Evolutionary conservation across 1,140 invertebrate genomes (phyloP).

Genomic region (Saccostrea glomerata): DNA sequence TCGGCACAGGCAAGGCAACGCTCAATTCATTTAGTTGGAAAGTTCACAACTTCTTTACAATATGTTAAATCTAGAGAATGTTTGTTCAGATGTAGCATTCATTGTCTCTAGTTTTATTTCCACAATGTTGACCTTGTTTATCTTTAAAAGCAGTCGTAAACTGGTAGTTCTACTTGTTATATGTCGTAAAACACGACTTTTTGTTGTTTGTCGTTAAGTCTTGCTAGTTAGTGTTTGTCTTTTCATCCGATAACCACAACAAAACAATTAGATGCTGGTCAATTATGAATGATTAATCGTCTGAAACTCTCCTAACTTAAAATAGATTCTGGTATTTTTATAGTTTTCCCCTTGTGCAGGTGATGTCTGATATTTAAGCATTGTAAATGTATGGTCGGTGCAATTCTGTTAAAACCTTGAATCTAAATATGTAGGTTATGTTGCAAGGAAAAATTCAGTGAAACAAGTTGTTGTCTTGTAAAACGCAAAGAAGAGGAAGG

Average conservation of each 20-base stretch:
- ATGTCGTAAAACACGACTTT: conserved; percentile 2
- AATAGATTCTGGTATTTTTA: not conserved
- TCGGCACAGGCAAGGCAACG: no score
- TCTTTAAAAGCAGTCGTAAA: not conserved
- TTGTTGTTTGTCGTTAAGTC: not conserved
- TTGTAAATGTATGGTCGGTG: not conserved
- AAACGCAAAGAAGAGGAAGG: conserved; percentile 1
- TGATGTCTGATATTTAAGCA: not conserved
- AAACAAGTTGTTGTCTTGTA: conserved; percentile 32
- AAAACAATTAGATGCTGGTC: not conserved
- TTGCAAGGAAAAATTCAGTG: not conserved
- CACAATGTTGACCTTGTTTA: not conserved
- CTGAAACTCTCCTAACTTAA: not conserved
- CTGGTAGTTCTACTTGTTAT: not conserved
- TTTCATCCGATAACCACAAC: not conserved
- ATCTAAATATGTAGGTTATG: conserved; percentile 26
- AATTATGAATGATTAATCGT: not conserved
- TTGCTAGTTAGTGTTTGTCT: not conserved
- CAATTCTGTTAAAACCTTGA: conserved; percentile 28
- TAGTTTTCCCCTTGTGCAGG: not conserved
- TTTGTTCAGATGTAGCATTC: no score
- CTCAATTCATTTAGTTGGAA: no score
- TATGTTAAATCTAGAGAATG: not conserved
- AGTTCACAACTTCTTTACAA: not conserved
- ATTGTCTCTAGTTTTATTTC: not conserved